Base-by-base conservation (phyloP, 37 sponge, comb jelly and placozoan species). In the Ianthella basta region DNA sequence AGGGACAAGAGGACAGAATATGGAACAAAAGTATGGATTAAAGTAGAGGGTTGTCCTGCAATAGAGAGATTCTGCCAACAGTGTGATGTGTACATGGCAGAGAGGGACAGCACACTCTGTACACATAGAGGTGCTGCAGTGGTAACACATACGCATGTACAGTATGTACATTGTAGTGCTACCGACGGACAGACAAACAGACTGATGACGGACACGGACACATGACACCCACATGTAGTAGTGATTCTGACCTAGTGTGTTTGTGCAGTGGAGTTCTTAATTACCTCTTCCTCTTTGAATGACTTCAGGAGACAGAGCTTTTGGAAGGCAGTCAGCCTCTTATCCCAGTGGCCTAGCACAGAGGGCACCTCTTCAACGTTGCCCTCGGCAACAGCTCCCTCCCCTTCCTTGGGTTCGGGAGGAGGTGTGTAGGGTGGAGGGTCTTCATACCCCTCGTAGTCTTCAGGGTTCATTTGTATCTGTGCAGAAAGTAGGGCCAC, bases 201-300 rank as follows among this genome's bases (percentile, higher is more conserved):
- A n/a, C n/a, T n/a, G n/a, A n/a, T n/a, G n/a, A n/a, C n/a, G n/a
- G n/a, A n/a, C n/a, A n/a, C n/a, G n/a, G n/a, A n/a, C n/a, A n/a
- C n/a, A n/a, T 0, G 24, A 74, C 0, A 1, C 14, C 36, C 8
- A 38, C 0, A 35, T 5, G 35, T 0, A 38, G 39, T 1, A 37
- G 35, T 0, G 35, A 24, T 8, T 14, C 1, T 44, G 50, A 44
- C 6, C 50, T 44, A 44, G 6, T 44, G 50, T 8, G 50, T 10
- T 44, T 44, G 50, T 44, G 50, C 8, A 44, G 50, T 44, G 8
- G 50, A 44, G 50, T 8, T 44, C 50, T 44, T 44, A n/a, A n/a
- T n/a, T n/a, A 98, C 90, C 84, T 91, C 89, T 37, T 99, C 99
- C 74, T 97, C 95, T 44, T 80, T 82, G 85, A 97, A 97, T 24